phyloP scores from a whole-genome alignment of 2,888 invertebrate genomes.

The Volucella zonaria region DNA sequence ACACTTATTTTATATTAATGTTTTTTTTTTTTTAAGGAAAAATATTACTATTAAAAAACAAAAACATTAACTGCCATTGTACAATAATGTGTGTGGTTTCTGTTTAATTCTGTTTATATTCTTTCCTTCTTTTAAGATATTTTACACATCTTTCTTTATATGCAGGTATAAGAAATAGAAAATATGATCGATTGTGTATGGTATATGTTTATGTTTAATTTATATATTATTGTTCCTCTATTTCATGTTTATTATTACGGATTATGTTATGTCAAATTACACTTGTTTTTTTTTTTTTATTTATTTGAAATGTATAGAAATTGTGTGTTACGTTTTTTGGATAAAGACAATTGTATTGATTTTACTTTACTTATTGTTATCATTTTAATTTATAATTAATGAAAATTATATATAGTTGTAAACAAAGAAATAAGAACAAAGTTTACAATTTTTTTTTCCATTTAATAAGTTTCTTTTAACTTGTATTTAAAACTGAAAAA shows the following conservation, averaged over 20 bases:
- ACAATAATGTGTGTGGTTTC: conserved; percentile 40
- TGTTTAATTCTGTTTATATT: conserved; percentile 4
- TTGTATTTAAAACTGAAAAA: conserved; percentile 40
- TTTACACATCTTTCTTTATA: conserved; percentile 41
- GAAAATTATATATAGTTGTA: conserved; percentile 56
- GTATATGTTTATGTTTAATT: conserved; percentile 62
- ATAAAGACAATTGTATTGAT: conserved; percentile 64
- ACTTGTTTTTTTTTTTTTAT: conserved; percentile 34
- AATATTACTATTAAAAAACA: neutral
- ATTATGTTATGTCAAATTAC: conserved; percentile 43
- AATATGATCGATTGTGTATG: conserved; percentile 69
- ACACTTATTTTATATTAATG: conserved; percentile 37
- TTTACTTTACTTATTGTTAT: conserved; percentile 63
- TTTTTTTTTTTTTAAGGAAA: conserved; percentile 9
- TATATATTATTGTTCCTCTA: conserved; percentile 65
- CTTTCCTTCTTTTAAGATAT: conserved; percentile 27
- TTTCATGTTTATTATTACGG: conserved; percentile 60
- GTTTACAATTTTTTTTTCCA: neutral
- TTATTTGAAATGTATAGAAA: conserved; percentile 52
- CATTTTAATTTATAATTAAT: conserved; percentile 42
- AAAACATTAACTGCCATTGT: conserved; percentile 29
- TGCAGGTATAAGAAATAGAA: conserved; percentile 55
- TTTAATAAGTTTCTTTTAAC: conserved; percentile 21
- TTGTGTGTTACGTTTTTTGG: conserved; percentile 47
- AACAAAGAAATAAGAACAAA: conserved; percentile 32